A percentile compares a stretch with the other conserved stretches of the same genome.
These are phyloP conservation scores for Neosilurus mollespiculum DNA, from an alignment of 2,797 vertebrate genomes.

Conservation along the genomic window DNA sequence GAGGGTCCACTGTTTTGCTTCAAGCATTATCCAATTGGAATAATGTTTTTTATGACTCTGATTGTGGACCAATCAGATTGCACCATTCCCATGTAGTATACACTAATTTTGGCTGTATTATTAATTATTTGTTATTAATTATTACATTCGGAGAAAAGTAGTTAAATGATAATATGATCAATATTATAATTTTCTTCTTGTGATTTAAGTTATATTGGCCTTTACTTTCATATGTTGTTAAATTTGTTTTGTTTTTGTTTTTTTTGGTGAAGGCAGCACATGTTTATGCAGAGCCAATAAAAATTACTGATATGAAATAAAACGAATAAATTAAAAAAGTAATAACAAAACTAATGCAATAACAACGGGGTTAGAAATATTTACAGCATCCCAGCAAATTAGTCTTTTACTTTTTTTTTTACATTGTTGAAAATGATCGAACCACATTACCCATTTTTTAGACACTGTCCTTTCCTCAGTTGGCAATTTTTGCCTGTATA, in stretches of 20 bases:
- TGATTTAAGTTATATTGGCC: background rate
- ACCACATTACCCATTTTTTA: constrained; percentile 76
- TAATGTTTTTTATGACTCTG: no score
- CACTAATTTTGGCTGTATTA: no score
- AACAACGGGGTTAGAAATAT: background rate
- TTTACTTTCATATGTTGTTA: background rate
- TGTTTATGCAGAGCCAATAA: background rate
- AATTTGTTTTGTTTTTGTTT: no score
- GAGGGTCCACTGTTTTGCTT: no score
- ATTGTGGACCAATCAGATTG: no score
- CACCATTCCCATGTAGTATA: no score
- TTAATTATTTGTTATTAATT: background rate
- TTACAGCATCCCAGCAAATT: background rate
- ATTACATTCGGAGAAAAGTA: background rate
- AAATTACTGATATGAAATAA: no score
- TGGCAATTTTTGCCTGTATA: constrained; percentile 81
- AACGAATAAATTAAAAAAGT: no score
- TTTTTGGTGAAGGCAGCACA: background rate
- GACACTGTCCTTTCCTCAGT: constrained; percentile 76
- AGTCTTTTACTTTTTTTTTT: background rate
- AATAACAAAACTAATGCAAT: background rate
- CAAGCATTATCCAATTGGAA: no score
- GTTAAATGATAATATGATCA: background rate
- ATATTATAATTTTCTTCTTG: background rate
- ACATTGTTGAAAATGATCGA: background rate